Evolutionary conservation across 64 coral and sea anemone species (phyloP).

Genomic region (Pachyseris speciosa): DNA sequence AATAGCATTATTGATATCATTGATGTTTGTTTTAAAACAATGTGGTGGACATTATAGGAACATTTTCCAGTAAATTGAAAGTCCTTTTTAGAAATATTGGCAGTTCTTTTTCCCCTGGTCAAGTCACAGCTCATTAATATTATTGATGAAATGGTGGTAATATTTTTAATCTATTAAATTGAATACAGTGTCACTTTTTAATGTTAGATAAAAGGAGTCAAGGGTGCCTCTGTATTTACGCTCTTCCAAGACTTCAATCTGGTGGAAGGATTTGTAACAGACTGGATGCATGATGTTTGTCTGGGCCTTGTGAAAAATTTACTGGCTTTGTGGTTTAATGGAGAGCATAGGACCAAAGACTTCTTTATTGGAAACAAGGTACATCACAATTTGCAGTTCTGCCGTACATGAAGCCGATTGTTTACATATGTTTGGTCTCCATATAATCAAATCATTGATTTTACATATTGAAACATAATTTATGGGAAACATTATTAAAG

Average conservation of each 20-base stretch:
- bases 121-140: too few species aligned
- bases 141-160: too few species aligned
- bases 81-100: too few species aligned
- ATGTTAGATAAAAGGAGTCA: slow-evolving; percentile 30
- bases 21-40: too few species aligned
- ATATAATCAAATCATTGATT: not conserved
- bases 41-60: too few species aligned
- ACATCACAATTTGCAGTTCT: not conserved
- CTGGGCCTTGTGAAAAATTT: slow-evolving; percentile 29
- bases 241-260: slow-evolving; percentile 31
- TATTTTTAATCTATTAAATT: slow-evolving; percentile 6
- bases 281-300: slow-evolving; percentile 41
- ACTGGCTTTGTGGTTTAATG: slow-evolving; percentile 35
- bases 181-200: not conserved
- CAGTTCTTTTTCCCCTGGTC: too few species aligned
- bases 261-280: slow-evolving; percentile 27
- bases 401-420: not conserved
- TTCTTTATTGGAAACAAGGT: slow-evolving; percentile 51
- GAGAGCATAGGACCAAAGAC: slow-evolving; percentile 2
- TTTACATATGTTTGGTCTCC: not conserved
- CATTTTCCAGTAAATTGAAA: too few species aligned
- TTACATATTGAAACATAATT: not conserved
- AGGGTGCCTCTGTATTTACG: slow-evolving; percentile 34
- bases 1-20: too few species aligned
- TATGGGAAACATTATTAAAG: too few species aligned